Base-by-base conservation (phyloP, 2,888 invertebrate genomes). In the Drosophila lacicola region DNA sequence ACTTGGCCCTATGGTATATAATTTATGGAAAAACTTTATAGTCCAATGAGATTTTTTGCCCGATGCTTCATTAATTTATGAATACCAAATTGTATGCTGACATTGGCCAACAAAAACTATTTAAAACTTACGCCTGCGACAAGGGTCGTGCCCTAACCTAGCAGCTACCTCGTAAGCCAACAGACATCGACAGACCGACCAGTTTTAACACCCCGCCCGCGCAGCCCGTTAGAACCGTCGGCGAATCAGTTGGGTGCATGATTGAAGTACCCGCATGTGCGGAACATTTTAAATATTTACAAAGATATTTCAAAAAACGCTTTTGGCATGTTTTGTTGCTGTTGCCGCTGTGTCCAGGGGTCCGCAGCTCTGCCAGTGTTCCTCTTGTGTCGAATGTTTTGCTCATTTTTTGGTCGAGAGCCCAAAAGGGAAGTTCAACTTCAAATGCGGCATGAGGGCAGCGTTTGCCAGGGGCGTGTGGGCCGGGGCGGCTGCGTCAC, bases 251-350 rank as follows among this genome's bases (percentile, higher is more conserved):
- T 88, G 71, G 75, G 78, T 65, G 68, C 68, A 80, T 88, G 88
- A 88, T 84, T 84, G 89, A 81, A 84, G 88, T 76, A 82, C 85
- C 85, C 88, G 85, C 89, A 85, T 85, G 82, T 84, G 78, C 88
- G 60, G 88, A 87, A 79, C 82, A 81, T 89, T 85, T 85, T 89
- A 85, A 89, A 85, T 85, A 89, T 85, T 85, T 85, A 85, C 89
- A 85, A 87, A 89, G 89, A 85, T 89, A 89, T 85, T 85, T 85
- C 80, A 81, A 87, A 87, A 89, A 85, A 87, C 80, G 85, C 89
- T 85, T 61, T 70, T 67, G 89, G 85, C 85, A 87, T 89, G 89
- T 83, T 87, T 78, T 80, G 70, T 36, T 70, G 63, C 21, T 36
- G 47, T 14, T 81, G 60, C 14, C 49, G 50, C 65, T 55, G 54